Conservation (phyloP, 2,113 vertebrate species). For the Alexandromys fortis region DNA sequence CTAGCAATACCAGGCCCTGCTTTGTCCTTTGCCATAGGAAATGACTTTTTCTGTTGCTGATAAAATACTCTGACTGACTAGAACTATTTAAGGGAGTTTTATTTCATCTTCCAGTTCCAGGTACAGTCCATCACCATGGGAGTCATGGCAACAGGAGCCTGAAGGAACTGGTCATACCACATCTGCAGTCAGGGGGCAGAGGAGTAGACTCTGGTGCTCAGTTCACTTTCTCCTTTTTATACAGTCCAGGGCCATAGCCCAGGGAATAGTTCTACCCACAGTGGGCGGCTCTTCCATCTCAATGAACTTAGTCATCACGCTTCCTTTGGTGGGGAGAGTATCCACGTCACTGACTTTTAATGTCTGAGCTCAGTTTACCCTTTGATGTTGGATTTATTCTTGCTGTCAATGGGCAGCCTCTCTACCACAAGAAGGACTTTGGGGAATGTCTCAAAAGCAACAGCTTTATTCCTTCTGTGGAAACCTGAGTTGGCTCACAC, state of each 20-base stretch:
- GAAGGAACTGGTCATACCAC: background rate
- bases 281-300: background rate
- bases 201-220: background rate
- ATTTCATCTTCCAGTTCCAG: background rate
- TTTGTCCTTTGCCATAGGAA: background rate
- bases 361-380: background rate
- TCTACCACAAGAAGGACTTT: background rate
- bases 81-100: too few species aligned
- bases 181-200: background rate
- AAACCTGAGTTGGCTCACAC: constrained; percentile 20
- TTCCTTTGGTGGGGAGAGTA: background rate
- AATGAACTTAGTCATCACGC: background rate
- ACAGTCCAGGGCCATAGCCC: background rate
- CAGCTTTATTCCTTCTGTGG: background rate
- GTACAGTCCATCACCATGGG: background rate
- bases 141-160: background rate
- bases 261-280: background rate
- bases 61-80: background rate
- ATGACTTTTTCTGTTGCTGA: too few species aligned
- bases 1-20: background rate
- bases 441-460: background rate
- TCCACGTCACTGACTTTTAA: background rate
- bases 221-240: background rate
- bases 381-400: background rate
- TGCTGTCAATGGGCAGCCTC: background rate